Percentiles rank a stretch among this genome's conserved stretches.
Conservation (phyloP, 2,888 invertebrate genomes). For the Arctia plantaginis region DNA sequence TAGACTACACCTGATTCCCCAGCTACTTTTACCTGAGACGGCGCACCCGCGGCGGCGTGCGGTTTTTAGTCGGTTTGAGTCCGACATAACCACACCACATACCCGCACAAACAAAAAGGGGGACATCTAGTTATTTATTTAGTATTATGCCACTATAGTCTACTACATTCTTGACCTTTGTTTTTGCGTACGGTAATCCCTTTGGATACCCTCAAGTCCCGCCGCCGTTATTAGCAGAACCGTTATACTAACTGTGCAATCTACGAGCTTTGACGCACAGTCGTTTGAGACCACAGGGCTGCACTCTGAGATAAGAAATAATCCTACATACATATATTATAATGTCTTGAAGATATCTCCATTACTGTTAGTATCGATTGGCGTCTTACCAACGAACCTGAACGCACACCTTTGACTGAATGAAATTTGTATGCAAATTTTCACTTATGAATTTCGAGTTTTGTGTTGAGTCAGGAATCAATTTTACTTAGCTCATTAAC, state of each 20-base stretch:
- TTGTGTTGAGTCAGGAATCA: neutral
- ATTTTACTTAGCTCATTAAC: no score
- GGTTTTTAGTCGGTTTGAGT: no score
- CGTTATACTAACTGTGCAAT: neutral
- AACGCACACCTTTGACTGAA: neutral
- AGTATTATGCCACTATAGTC: no score
- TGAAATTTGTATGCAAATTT: neutral
- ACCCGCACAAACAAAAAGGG: no score
- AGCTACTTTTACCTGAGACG: no score
- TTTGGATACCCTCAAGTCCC: neutral
- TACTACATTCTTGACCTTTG: no score
- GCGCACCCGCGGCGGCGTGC: no score
- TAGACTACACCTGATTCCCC: no score
- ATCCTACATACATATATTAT: constrained; percentile 42
- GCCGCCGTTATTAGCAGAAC: neutral
- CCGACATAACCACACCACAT: no score
- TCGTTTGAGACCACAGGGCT: constrained; percentile 37
- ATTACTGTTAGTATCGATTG: constrained; percentile 1
- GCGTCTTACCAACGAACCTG: neutral
- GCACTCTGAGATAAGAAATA: constrained; percentile 55
- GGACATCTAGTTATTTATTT: no score
- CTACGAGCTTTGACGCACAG: neutral
- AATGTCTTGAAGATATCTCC: constrained; percentile 22
- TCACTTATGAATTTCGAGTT: neutral
- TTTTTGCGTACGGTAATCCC: no score